Evolutionary conservation across 2,888 invertebrate species (phyloP), one percentile per base, ranked within the genome.

Genomic region (Ctenicera cuprea): DNA sequence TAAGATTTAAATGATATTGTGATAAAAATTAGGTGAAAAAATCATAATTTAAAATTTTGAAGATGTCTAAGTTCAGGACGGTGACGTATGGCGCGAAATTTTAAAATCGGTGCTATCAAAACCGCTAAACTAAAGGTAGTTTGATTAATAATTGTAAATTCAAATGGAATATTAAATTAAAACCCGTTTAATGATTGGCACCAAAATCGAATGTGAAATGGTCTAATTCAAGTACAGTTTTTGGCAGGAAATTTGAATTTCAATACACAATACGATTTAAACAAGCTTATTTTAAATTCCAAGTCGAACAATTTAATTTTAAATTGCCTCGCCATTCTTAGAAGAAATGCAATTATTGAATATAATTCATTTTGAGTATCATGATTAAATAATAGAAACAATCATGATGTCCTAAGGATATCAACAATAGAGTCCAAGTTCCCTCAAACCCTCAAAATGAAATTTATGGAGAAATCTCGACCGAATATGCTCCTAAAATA

Each of bases 341-440:
- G n/a, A 2, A 38, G 38, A 2, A 30, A 8, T 30, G 7, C 26
- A 4, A 8, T 57, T 57, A 20, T 57, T 26, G n/a, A 14, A 3
- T 7, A 22, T 12, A n/a, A 1, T 57, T 2, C 43, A n/a, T 50
- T 50, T 50, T 16, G 18, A 50, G 18, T 18, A 18, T n/a, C 12
- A 16, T 45, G 3, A 68, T 57, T 67, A 38, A 54, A 12, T 22
- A 69, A 61, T 8, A 7, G 33, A 74, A 63, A 71, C 62, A 74
- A 67, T 66, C 50, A 72, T 50, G 37, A 45, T 54, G 16, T 30
- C 73, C 41, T 30, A 63, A 65, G 18, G 61, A 62, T 77, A 77
- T 77, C 75, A 74, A 75, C 69, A 75, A 72, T 77, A 66, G 62
- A 57, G 61, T 77, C 75, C 77, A 63, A 63, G 37, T 65, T 50